A percentile compares a stretch with the other conserved stretches of the same genome.
These are phyloP conservation scores for Phengaris arion DNA, from an alignment of 2,888 invertebrate species.

Conservation along the genomic window DNA sequence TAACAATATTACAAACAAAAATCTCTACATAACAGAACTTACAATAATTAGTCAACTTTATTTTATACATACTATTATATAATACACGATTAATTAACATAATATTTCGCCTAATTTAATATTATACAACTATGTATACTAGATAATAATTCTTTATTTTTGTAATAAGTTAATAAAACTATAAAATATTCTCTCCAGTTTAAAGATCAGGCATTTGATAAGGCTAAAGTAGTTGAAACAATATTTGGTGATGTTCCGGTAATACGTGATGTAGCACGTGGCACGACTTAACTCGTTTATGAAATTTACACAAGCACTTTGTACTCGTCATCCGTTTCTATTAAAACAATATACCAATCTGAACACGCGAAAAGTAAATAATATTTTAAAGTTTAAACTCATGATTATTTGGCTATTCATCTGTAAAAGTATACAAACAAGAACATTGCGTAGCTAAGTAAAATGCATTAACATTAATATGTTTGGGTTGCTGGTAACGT, in stretches of 20 bases:
- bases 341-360: conserved; percentile 24
- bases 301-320: conserved; percentile 72
- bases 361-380: conserved; percentile 29
- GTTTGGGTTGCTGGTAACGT: conserved; percentile 13
- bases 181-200: conserved; percentile 77
- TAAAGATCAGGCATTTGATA: conserved; percentile 76
- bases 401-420: conserved; percentile 39
- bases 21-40: conserved; percentile 80
- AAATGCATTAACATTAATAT: conserved; percentile 24
- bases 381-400: conserved; percentile 36
- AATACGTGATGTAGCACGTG: conserved; percentile 51
- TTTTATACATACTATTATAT: conserved; percentile 78
- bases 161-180: conserved; percentile 80
- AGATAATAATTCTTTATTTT: conserved; percentile 72
- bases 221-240: conserved; percentile 76
- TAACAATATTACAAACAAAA: conserved; percentile 80
- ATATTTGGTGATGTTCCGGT: conserved; percentile 74
- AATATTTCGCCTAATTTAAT: conserved; percentile 70
- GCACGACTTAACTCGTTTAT: conserved; percentile 55
- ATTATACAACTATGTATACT: conserved; percentile 76
- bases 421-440: conserved; percentile 39
- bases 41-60: conserved; percentile 79
- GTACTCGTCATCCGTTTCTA: conserved; percentile 57
- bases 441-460: conserved; percentile 37
- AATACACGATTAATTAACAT: conserved; percentile 77